Evolutionary conservation across 2,888 invertebrate genomes (phyloP).

Genomic region (Spilarctia lutea): DNA sequence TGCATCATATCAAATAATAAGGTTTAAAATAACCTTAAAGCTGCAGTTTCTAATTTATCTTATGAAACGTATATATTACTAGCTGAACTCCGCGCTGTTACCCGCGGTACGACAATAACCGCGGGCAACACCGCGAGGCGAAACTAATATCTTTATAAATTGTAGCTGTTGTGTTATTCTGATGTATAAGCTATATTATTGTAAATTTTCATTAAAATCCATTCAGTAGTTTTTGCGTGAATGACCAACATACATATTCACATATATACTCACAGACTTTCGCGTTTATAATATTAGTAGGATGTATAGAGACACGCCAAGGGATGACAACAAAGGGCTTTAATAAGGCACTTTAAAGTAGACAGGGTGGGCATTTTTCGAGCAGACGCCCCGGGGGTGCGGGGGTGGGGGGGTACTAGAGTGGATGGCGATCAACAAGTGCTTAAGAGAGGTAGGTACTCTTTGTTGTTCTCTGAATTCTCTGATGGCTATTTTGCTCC

Average conservation of each 20-base stretch:
- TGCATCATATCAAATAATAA: background rate
- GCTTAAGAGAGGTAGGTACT: conserved; percentile 23
- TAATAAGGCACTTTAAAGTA: conserved; percentile 38
- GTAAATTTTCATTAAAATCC: too few species aligned
- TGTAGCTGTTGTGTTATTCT: too few species aligned
- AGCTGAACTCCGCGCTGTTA: too few species aligned
- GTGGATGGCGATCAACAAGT: conserved; percentile 52
- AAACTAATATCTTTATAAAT: too few species aligned
- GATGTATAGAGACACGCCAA: background rate
- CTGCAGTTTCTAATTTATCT: conserved; percentile 21
- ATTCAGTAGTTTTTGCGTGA: too few species aligned
- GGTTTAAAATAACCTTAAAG: conserved; percentile 2
- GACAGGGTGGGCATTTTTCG: conserved; percentile 32
- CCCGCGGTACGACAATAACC: too few species aligned
- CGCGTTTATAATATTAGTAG: too few species aligned
- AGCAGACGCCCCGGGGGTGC: conserved; percentile 12
- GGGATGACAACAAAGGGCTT: conserved; percentile 27
- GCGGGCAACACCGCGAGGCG: too few species aligned
- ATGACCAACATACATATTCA: too few species aligned
- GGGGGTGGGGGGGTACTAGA: conserved; percentile 8
- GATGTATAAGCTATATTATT: too few species aligned
- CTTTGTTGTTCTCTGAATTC: background rate
- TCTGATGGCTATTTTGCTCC: background rate
- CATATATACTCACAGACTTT: too few species aligned
- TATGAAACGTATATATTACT: background rate